Evolutionary conservation across 2,113 vertebrate genomes (phyloP).

Genomic region (Cyphomyrus plagiostoma): DNA sequence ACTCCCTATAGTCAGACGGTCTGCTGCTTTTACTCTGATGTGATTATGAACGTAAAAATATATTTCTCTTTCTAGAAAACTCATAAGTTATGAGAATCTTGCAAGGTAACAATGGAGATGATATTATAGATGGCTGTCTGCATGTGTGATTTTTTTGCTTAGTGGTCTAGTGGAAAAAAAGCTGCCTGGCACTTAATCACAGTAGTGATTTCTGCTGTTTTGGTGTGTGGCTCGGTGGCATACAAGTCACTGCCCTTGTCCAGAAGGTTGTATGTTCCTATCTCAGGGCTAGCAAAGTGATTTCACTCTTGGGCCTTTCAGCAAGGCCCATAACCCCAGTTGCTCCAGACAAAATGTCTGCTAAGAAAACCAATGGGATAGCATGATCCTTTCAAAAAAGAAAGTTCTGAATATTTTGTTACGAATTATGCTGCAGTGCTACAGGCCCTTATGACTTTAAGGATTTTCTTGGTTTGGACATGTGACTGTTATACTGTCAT

Average conservation of each 20-base stretch:
- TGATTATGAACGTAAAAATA: not conserved
- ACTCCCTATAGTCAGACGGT: not conserved
- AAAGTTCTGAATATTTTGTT: not conserved
- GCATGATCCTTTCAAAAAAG: not conserved
- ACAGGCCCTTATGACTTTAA: not conserved
- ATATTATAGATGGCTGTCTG: not conserved
- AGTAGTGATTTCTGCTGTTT: not conserved
- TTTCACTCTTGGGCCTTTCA: not conserved
- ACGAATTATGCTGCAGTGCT: not conserved
- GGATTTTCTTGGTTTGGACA: not conserved
- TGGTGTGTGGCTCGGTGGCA: too few relatives aligned
- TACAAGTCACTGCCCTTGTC: not conserved
- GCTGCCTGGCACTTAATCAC: not conserved
- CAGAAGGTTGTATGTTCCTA: not conserved
- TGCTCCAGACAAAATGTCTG: not conserved
- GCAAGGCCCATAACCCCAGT: not conserved
- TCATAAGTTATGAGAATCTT: not conserved
- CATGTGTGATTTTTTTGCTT: not conserved
- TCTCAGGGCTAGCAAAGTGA: not conserved
- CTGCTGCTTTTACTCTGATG: not conserved
- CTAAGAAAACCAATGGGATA: not conserved
- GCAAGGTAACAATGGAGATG: not conserved
- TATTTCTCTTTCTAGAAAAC: not conserved
- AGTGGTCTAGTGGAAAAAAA: not conserved
- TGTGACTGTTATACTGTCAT: not conserved